Conservation (phyloP, 2,113 vertebrate genomes). For the Malurus cyaneus region DNA sequence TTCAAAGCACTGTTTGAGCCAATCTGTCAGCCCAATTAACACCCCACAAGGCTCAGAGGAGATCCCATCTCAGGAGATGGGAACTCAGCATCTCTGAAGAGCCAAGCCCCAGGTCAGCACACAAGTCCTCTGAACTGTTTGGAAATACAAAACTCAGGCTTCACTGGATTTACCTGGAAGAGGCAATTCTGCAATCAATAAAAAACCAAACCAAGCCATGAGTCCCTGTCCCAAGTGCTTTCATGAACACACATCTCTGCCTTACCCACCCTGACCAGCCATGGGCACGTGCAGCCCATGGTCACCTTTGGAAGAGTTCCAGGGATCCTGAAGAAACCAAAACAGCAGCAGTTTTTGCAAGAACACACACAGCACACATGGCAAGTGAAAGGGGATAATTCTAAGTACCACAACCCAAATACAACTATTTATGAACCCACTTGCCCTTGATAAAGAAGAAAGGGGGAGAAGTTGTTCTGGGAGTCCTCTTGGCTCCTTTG, state of each 20-base stretch:
- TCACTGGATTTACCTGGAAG: neutral
- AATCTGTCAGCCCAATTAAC: neutral
- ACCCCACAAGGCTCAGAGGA: neutral
- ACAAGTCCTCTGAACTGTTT: neutral
- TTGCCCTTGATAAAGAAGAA: neutral
- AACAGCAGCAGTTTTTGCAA: neutral
- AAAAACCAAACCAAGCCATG: neutral
- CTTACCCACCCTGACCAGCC: neutral
- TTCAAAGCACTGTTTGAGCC: neutral
- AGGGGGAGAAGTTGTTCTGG: neutral
- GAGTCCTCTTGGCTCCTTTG: neutral
- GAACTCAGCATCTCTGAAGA: neutral
- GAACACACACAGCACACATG: neutral
- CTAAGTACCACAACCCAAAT: neutral
- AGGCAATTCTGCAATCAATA: neutral
- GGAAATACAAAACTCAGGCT: neutral
- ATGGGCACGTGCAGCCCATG: accelerated
- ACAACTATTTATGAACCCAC: neutral
- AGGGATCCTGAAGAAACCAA: neutral
- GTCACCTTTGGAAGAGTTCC: neutral
- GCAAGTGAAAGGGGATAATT: neutral
- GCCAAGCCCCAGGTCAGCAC: neutral
- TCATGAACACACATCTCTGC: neutral
- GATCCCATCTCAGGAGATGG: neutral
- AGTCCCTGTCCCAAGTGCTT: neutral